phyloP scores from a whole-genome alignment of 2,797 vertebrate genomes.

The Pangasius djambal region DNA sequence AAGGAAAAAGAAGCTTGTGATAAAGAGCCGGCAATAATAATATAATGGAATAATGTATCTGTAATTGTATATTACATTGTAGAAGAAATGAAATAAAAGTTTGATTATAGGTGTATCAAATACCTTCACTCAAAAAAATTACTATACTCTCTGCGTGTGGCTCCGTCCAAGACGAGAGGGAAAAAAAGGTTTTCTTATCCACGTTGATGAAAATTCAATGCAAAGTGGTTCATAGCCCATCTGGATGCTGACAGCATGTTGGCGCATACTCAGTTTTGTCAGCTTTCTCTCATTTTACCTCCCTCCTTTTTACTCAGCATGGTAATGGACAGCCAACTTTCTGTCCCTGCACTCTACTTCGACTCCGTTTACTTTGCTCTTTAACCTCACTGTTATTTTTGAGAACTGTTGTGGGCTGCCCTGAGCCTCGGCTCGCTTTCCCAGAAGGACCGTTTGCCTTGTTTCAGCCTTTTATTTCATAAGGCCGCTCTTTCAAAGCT shows the following conservation, averaged over 20 bases:
- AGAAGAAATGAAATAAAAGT: neutral
- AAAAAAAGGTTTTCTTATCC: neutral
- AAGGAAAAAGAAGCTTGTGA: neutral
- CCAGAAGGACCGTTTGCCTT: slow-evolving; percentile 15
- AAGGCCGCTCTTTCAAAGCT: slow-evolving; percentile 22
- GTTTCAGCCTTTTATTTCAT: slow-evolving; percentile 45
- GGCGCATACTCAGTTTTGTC: slow-evolving; percentile 34
- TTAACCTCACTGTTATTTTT: slow-evolving; percentile 43
- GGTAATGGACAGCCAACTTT: slow-evolving; percentile 29
- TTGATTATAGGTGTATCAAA: neutral
- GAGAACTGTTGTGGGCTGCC: slow-evolving; percentile 43
- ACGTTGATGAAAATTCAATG: neutral
- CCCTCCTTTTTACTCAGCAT: slow-evolving; percentile 26
- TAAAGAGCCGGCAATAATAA: slow-evolving; percentile 9
- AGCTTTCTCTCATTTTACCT: slow-evolving; percentile 7
- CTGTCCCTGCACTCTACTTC: slow-evolving; percentile 23
- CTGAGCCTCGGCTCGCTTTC: slow-evolving; percentile 18
- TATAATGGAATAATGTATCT: slow-evolving; percentile 1
- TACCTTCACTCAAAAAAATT: neutral
- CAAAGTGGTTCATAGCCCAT: slow-evolving; percentile 41
- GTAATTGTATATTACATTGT: neutral
- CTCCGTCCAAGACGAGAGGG: neutral
- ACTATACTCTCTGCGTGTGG: neutral
- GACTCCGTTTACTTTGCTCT: slow-evolving; percentile 34
- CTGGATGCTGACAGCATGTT: slow-evolving; percentile 41